Evolutionary conservation across 1,140 invertebrate genomes (phyloP), one percentile per base, ranked within the genome.

Genomic region (Monochamus saltuarius): DNA sequence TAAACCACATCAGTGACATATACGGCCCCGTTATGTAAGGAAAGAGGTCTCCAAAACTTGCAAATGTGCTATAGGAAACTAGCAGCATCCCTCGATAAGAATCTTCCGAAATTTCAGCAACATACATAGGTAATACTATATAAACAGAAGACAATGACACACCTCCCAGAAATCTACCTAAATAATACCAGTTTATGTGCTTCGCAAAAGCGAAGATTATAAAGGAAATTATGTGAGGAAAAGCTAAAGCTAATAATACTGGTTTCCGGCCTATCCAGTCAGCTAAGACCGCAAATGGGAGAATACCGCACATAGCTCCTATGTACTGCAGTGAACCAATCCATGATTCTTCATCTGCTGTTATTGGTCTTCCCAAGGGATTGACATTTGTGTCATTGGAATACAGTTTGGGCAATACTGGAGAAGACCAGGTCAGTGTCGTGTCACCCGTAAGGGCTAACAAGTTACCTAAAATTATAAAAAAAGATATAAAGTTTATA

Each of bases 311-410:
- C n/a, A 91, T 80, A 14, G 91, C 89, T 11, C 91, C 92, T 13
- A 94, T 70, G 0, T 89, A 84, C 47, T 93, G 78, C 7, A 94
- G 74, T 0, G 89, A 90, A 0, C 87, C 89, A 56, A 94, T 88
- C 91, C 90, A 95, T 0, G 91, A 87, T 47, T 78, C 76, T 67
- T 90, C 77, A 4, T 84, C 80, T 0, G 59, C 17, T 0, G 75
- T 80, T 7, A 84, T 58, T 2, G 63, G 62, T 0, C 76, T 76
- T 0, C 54, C 53, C 84, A 74, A 11, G 85, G 79, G 0, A 82
- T 80, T 37, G 68, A 42, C 10, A 7, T 45, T 13, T 0, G 66
- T 60, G 43, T 80, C 54, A 40, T 61, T 62, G 0, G 46, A 47
- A 19, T 59, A 70, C 14, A 90, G 71, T 66, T 84, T 85, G 1